Evolutionary conservation across 2,797 vertebrate genomes (phyloP).

Genomic region (Cossypha polioptera): DNA sequence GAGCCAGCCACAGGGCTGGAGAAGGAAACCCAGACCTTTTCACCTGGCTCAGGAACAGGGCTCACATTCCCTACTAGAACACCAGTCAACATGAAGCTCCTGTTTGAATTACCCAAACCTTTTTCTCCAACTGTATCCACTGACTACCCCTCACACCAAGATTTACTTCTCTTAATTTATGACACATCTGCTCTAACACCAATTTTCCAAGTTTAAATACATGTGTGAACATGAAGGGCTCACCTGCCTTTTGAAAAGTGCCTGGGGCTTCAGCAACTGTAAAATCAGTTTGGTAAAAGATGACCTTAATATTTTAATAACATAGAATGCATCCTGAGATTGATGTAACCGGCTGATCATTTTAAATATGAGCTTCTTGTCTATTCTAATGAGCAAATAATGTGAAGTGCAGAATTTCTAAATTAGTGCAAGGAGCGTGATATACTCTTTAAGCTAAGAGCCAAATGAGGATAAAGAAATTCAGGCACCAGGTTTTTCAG

Average conservation of each 20-base stretch:
- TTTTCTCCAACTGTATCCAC: neutral
- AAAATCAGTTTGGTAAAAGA: neutral
- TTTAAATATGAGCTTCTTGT: neutral
- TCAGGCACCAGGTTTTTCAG: neutral
- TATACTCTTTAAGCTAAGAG: neutral
- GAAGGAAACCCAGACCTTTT: neutral
- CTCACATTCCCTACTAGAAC: neutral
- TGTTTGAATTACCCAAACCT: neutral
- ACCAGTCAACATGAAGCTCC: neutral
- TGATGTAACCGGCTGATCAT: neutral
- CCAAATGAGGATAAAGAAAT: neutral
- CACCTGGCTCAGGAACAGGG: neutral
- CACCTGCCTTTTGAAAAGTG: neutral
- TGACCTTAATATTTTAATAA: neutral
- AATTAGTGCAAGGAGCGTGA: neutral
- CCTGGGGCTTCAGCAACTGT: neutral
- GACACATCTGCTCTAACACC: neutral
- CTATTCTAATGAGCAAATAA: neutral
- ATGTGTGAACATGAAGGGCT: neutral
- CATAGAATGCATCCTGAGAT: neutral
- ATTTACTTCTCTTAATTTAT: neutral
- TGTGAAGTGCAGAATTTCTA: neutral
- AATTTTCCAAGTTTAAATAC: neutral
- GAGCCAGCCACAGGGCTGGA: neutral
- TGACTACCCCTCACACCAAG: neutral